A percentile compares a stretch with the other conserved stretches of the same genome.
These are phyloP conservation scores for Epizoanthus illoricatus DNA, from an alignment of 92 coral and sea anemone species.

Conservation along the genomic window DNA sequence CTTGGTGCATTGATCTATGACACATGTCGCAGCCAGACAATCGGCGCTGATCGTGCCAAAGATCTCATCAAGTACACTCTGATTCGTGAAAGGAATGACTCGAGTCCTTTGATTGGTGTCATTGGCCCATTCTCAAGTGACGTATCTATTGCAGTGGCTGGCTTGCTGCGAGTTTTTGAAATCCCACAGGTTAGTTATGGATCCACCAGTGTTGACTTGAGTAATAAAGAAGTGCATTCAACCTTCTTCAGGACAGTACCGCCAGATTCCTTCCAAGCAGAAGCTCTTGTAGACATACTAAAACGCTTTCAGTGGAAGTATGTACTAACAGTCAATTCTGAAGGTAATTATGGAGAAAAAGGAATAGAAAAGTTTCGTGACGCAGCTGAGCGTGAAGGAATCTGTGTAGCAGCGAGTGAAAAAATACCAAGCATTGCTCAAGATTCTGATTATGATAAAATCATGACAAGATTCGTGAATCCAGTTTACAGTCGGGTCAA, in stretches of 20 bases:
- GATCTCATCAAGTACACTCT: constrained; percentile 84
- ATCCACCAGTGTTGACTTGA: constrained; percentile 86
- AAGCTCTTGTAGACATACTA: constrained; percentile 78
- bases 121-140: constrained; percentile 90
- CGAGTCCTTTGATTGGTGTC: constrained; percentile 68
- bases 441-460: constrained; percentile 39
- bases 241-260: constrained; percentile 94
- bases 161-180: constrained; percentile 85
- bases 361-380: constrained; percentile 64
- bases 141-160: constrained; percentile 92
- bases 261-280: constrained; percentile 88
- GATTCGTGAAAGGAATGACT: constrained; percentile 14
- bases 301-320: constrained; percentile 81
- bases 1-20: constrained; percentile 91
- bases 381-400: constrained; percentile 55
- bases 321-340: constrained; percentile 69
- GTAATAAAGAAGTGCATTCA: constrained; percentile 81
- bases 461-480: constrained; percentile 21
- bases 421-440: constrained; percentile 57
- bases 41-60: constrained; percentile 91
- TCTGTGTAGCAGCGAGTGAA: constrained; percentile 62
- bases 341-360: constrained; percentile 78
- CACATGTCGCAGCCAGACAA: constrained; percentile 94
- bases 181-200: constrained; percentile 96
- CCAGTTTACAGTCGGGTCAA: constrained; percentile 36